These are phyloP conservation scores for Linepithema humile DNA, from an alignment of 1,140 invertebrate genomes.

Conservation along the genomic window DNA sequence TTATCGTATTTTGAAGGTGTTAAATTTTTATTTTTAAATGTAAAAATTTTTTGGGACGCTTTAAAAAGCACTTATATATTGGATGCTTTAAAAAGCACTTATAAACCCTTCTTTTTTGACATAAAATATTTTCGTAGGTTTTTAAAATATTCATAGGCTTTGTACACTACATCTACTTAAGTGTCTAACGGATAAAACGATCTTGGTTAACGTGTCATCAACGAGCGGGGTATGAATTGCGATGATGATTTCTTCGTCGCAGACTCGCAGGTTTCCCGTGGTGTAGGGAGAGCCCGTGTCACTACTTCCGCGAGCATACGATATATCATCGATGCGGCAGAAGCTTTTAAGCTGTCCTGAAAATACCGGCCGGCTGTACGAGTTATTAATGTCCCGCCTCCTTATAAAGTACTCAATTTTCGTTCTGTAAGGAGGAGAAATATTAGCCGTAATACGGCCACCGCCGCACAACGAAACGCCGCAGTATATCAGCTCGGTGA, in stretches of 20 bases:
- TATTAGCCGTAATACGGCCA: conserved; percentile 76
- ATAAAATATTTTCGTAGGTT: not conserved
- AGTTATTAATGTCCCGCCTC: conserved; percentile 71
- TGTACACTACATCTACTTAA: not conserved
- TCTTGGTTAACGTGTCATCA: conserved; percentile 8
- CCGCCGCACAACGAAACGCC: conserved; percentile 66
- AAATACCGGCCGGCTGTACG: conserved; percentile 65
- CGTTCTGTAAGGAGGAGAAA: conserved; percentile 73
- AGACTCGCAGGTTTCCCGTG: conserved; percentile 18
- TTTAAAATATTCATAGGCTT: not conserved
- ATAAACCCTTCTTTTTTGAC: not conserved
- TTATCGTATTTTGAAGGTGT: not conserved
- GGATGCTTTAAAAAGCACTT: too few relatives aligned
- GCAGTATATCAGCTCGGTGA: conserved; percentile 71
- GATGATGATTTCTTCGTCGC: conserved; percentile 22
- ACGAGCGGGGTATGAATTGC: conserved; percentile 16
- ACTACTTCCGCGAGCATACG: conserved; percentile 68
- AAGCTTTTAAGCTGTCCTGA: conserved; percentile 72
- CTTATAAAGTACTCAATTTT: conserved; percentile 79
- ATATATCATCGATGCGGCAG: conserved; percentile 71
- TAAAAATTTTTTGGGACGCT: not conserved
- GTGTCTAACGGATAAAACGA: not conserved
- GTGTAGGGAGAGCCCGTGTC: conserved; percentile 53
- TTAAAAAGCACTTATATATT: not conserved
- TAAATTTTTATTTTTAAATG: not conserved